Evolutionary conservation across 2,888 invertebrate genomes (phyloP).

Genomic region (Chirona hameri): DNA sequence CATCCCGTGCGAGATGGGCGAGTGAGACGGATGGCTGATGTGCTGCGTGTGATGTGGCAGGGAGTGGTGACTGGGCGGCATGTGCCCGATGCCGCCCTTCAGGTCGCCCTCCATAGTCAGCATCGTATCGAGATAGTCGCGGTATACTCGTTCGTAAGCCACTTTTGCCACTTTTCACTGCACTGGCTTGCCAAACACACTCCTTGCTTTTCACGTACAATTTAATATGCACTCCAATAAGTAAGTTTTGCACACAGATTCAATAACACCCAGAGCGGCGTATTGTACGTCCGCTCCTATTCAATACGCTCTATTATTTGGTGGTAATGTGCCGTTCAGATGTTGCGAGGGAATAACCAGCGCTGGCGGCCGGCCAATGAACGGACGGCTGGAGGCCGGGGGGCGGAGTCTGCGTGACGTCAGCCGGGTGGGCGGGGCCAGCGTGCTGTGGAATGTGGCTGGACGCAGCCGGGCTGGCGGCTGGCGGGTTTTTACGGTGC

Average conservation of each 20-base stretch:
- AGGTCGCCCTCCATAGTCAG: slow-evolving; percentile 29
- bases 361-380: slow-evolving; percentile 8
- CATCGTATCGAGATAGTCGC: slow-evolving; percentile 26
- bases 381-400: not conserved
- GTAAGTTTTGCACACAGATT: slow-evolving; percentile 30
- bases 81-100: slow-evolving; percentile 33
- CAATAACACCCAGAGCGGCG: slow-evolving; percentile 23
- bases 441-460: not conserved
- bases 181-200: slow-evolving; percentile 28
- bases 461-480: not conserved
- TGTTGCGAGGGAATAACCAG: slow-evolving; percentile 29
- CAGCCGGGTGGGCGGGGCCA: slow-evolving; percentile 1
- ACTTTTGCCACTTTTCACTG: slow-evolving; percentile 29
- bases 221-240: slow-evolving; percentile 30
- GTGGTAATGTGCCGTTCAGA: slow-evolving; percentile 31
- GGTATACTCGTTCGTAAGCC: slow-evolving; percentile 31
- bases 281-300: slow-evolving; percentile 30
- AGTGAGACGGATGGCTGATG: slow-evolving; percentile 31
- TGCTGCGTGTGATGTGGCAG: slow-evolving; percentile 34
- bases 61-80: slow-evolving; percentile 35
- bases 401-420: slow-evolving; percentile 12
- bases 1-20: slow-evolving; percentile 36
- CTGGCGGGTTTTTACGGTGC: not conserved
- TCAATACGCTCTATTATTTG: slow-evolving; percentile 31
- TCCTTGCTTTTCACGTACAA: slow-evolving; percentile 26